Percentiles rank a stretch among this genome's conserved stretches.
phyloP scores from a whole-genome alignment of 1,140 invertebrate genomes.

The Zaprionus africanus region DNA sequence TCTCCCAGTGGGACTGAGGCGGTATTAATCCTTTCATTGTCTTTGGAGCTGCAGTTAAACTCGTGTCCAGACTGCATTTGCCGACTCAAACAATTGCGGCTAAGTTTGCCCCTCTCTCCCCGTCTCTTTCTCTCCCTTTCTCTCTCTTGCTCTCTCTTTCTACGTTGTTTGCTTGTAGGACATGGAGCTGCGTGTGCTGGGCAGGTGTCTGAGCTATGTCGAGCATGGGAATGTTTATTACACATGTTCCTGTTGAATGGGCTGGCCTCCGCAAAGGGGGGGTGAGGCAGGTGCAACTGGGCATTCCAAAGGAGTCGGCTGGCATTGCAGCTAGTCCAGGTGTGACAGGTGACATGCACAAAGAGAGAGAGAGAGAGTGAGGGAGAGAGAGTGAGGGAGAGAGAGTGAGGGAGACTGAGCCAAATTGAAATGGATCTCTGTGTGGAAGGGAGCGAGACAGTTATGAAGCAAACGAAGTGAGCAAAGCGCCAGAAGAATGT shows the following conservation, averaged over 20 bases:
- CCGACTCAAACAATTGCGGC: conserved; percentile 4
- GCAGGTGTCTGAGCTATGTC: conserved; percentile 42
- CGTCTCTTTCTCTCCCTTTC: neutral
- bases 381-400: neutral
- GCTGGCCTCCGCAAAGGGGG: neutral
- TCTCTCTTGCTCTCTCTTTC: neutral
- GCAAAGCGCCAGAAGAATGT: neutral
- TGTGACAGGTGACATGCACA: conserved; percentile 35
- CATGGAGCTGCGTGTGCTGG: conserved; percentile 40
- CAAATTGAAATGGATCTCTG: conserved; percentile 20
- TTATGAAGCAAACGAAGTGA: conserved; percentile 27
- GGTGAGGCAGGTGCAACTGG: neutral
- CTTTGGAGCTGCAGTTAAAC: neutral
- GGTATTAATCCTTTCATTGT: conserved; percentile 3
- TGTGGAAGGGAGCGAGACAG: conserved; percentile 13
- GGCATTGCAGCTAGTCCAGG: conserved; percentile 7
- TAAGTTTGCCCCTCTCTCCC: neutral
- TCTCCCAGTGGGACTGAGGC: neutral
- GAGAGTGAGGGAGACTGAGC: neutral
- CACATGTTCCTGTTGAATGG: conserved; percentile 33
- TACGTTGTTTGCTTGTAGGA: conserved; percentile 10
- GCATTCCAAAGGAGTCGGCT: neutral
- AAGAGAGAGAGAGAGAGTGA: neutral
- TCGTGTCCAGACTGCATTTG: neutral
- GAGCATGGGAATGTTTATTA: conserved; percentile 48